Conservation (phyloP, 2,797 vertebrate genomes). For the Thalassophryne amazonica region DNA sequence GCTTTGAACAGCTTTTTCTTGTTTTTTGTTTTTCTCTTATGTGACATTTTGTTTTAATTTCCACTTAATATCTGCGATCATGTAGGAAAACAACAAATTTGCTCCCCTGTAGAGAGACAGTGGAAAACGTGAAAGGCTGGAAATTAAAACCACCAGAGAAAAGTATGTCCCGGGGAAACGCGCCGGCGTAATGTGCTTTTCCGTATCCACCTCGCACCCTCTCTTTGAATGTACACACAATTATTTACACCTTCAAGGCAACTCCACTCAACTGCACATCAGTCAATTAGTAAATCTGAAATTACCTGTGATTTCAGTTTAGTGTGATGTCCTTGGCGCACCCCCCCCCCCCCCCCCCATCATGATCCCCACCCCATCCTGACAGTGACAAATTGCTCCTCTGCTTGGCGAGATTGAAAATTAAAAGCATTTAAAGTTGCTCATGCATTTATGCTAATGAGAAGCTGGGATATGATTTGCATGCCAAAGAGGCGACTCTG, state of each 20-base stretch:
- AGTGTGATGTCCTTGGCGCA: slow-evolving; percentile 90
- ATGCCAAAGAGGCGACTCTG: slow-evolving; percentile 99
- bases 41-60: slow-evolving; percentile 73
- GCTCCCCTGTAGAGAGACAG: slow-evolving; percentile 47
- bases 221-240: slow-evolving; percentile 80
- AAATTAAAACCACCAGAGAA: slow-evolving; percentile 73
- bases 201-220: slow-evolving; percentile 70
- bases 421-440: slow-evolving; percentile 99
- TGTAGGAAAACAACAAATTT: slow-evolving; percentile 63
- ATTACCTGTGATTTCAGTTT: slow-evolving; percentile 99
- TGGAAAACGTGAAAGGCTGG: slow-evolving; percentile 55
- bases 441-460: slow-evolving; percentile 99
- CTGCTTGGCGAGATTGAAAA: slow-evolving; percentile 99
- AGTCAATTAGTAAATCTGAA: slow-evolving; percentile 99
- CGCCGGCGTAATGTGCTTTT: slow-evolving; percentile 72
- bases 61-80: slow-evolving; percentile 72
- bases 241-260: slow-evolving; percentile 99
- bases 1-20: slow-evolving; percentile 47
- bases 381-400: slow-evolving; percentile 99
- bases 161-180: slow-evolving; percentile 74
- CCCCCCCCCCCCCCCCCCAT: slow-evolving; percentile 66
- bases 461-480: slow-evolving; percentile 99
- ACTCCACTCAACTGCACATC: slow-evolving; percentile 95
- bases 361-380: slow-evolving; percentile 85
- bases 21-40: slow-evolving; percentile 25